Evolutionary conservation across 2,113 vertebrate species (phyloP).

Genomic region (Gorsachius goisagi): DNA sequence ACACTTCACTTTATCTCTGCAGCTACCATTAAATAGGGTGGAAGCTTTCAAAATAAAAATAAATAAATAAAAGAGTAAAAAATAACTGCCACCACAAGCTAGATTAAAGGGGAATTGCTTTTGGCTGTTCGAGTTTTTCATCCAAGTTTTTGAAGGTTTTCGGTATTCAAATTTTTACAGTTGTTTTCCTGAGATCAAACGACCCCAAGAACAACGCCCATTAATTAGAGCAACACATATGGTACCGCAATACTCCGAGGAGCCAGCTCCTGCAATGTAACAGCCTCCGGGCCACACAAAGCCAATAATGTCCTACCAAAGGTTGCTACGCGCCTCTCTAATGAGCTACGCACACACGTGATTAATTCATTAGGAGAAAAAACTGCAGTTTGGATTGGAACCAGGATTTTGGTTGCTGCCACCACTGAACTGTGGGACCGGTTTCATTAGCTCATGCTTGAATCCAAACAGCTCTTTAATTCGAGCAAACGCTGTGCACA

Average conservation of each 20-base stretch:
- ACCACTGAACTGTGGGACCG: accelerated
- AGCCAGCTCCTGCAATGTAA: background rate
- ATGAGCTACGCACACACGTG: background rate
- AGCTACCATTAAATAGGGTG: background rate
- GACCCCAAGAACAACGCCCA: background rate
- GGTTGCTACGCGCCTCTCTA: background rate
- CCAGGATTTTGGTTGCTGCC: background rate
- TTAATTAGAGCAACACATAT: conserved; percentile 48
- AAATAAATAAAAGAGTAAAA: background rate
- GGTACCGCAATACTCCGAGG: background rate
- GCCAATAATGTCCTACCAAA: background rate
- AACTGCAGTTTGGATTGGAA: background rate
- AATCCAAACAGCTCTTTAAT: conserved; percentile 20
- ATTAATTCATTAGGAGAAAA: conserved; percentile 40
- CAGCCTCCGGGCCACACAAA: background rate
- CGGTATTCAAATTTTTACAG: background rate
- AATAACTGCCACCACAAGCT: background rate
- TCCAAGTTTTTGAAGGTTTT: background rate
- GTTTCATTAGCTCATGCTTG: background rate
- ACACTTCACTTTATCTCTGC: conserved; percentile 14
- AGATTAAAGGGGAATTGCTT: conserved; percentile 1
- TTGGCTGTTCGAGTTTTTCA: background rate
- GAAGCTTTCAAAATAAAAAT: background rate
- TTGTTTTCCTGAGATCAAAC: conserved; percentile 36
- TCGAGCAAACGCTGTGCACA: background rate